Evolutionary conservation across 2,797 vertebrate genomes (phyloP).

Genomic region (Danio aesculapii): DNA sequence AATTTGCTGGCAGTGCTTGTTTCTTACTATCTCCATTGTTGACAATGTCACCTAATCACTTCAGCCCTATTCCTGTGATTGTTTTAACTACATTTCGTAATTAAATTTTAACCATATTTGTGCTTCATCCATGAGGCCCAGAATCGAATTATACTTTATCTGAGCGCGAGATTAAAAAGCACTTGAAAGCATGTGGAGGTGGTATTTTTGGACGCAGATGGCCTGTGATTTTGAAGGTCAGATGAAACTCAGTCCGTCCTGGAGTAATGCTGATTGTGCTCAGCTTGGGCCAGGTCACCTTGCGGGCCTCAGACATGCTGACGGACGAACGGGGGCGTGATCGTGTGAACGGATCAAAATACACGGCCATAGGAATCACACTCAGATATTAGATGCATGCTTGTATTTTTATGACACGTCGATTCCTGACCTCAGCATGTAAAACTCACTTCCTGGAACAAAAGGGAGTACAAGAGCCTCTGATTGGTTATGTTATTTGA

Average conservation of each 20-base stretch:
- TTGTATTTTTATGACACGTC: slow-evolving; percentile 6
- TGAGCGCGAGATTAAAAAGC: slow-evolving; percentile 6
- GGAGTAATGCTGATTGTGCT: slow-evolving; percentile 57
- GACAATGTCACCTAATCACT: no score
- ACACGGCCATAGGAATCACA: slow-evolving; percentile 34
- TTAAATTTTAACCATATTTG: not conserved
- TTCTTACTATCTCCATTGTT: no score
- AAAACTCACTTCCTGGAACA: slow-evolving; percentile 16
- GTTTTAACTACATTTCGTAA: not conserved
- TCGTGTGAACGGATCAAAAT: slow-evolving; percentile 38
- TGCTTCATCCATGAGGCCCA: not conserved
- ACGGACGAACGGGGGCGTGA: slow-evolving; percentile 25
- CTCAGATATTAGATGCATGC: slow-evolving; percentile 30
- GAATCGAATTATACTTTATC: not conserved
- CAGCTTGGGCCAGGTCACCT: slow-evolving; percentile 44
- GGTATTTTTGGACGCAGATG: slow-evolving; percentile 32
- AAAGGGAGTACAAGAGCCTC: not conserved
- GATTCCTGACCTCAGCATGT: slow-evolving; percentile 33
- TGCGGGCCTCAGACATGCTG: slow-evolving; percentile 51
- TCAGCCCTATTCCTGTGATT: not conserved
- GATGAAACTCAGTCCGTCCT: slow-evolving; percentile 35
- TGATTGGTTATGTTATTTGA: slow-evolving; percentile 2
- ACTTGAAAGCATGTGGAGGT: not conserved
- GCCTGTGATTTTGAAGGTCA: slow-evolving; percentile 50
- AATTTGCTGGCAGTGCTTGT: no score